Conservation (phyloP, 2,113 vertebrate species). For the Mohoua ochrocephala region DNA sequence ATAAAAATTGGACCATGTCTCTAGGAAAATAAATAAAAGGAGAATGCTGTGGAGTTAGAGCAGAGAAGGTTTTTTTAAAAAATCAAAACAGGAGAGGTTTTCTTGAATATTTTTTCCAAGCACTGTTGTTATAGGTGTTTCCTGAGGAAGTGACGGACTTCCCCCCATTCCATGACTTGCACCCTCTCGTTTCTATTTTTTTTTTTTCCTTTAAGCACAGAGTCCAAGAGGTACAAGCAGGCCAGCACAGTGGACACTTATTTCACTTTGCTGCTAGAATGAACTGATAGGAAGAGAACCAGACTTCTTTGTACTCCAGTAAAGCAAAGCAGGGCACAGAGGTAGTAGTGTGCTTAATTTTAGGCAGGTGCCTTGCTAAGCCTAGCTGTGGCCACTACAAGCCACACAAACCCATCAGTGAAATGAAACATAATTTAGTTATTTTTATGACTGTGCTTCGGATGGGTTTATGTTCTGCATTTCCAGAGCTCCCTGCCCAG, state of each 20-base stretch:
- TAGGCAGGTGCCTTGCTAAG: conserved; percentile 16
- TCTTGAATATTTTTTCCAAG: conserved; percentile 51
- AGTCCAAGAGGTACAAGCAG: background rate
- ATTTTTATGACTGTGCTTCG: background rate
- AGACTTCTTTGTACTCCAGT: background rate
- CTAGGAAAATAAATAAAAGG: conserved; percentile 56
- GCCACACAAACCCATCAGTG: background rate
- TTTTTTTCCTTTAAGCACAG: background rate
- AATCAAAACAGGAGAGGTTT: conserved; percentile 48
- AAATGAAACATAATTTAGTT: background rate
- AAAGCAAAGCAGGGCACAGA: background rate
- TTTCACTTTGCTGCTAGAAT: conserved; percentile 2
- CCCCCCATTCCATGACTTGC: background rate
- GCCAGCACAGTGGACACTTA: conserved; percentile 2
- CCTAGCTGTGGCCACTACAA: background rate
- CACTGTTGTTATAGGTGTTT: conserved; percentile 68
- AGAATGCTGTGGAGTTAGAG: conserved; percentile 15
- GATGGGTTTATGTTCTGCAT: background rate
- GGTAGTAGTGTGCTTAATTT: background rate
- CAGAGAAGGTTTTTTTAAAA: background rate
- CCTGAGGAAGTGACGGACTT: conserved; percentile 57
- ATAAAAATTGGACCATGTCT: conserved; percentile 8
- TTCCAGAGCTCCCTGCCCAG: background rate
- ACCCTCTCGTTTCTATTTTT: conserved; percentile 9
- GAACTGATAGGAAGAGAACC: background rate